These are phyloP conservation scores for Napeogenes inachia DNA, from an alignment of 2,888 invertebrate genomes.

Conservation along the genomic window DNA sequence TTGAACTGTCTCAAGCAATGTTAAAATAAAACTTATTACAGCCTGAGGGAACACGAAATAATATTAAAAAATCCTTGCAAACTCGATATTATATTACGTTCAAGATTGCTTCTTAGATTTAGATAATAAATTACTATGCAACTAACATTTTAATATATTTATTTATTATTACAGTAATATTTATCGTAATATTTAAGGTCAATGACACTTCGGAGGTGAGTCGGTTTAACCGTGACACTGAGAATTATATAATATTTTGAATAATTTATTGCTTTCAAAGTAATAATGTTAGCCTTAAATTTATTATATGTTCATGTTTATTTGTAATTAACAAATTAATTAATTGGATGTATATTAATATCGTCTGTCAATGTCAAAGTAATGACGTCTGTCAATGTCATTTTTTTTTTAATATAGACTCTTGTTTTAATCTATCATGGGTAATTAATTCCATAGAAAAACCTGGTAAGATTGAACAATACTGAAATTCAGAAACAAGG, in stretches of 20 bases:
- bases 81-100: not conserved
- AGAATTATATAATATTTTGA: slow-evolving; percentile 32
- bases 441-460: too few species aligned
- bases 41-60: not conserved
- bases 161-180: not conserved
- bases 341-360: too few species aligned
- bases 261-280: slow-evolving; percentile 32
- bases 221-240: slow-evolving; percentile 37
- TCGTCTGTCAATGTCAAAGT: too few species aligned
- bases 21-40: slow-evolving; percentile 1
- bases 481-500: too few species aligned
- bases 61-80: not conserved
- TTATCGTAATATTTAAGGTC: slow-evolving; percentile 20
- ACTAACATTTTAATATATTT: not conserved
- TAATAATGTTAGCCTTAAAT: not conserved
- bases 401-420: too few species aligned
- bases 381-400: too few species aligned
- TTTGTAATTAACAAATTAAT: too few species aligned
- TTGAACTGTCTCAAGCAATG: slow-evolving; percentile 25
- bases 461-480: too few species aligned
- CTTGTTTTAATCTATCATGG: too few species aligned
- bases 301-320: not conserved
- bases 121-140: too few species aligned
- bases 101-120: not conserved
- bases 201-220: slow-evolving; percentile 27